Conservation (phyloP, 2,888 invertebrate genomes). For the Drosophila nigricruria region DNA sequence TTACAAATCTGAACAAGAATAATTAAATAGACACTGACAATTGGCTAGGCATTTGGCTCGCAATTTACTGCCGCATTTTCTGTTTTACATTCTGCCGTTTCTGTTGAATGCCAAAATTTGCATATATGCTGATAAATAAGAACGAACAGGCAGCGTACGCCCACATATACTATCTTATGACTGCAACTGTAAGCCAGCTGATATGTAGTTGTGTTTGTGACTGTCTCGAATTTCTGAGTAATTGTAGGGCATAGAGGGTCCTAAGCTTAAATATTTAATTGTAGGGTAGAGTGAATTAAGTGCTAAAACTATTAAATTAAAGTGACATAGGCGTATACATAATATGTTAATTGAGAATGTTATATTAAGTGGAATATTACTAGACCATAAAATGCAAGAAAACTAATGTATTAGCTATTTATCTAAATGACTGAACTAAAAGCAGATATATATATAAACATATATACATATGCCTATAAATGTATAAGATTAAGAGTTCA, state of each 20-base stretch:
- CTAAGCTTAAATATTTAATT: slow-evolving; percentile 28
- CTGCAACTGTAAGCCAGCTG: slow-evolving; percentile 7
- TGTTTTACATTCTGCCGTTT: slow-evolving; percentile 31
- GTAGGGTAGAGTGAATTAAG: not conserved
- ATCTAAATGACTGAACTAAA: not conserved
- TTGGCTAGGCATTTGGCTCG: slow-evolving; percentile 34
- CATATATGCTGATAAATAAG: slow-evolving; percentile 36
- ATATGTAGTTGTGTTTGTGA: not conserved
- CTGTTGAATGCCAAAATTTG: slow-evolving; percentile 46
- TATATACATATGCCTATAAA: not conserved
- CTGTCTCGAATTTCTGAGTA: not conserved
- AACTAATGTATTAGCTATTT: not conserved
- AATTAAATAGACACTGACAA: slow-evolving; percentile 53
- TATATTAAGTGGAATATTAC: not conserved
- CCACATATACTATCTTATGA: slow-evolving; percentile 27
- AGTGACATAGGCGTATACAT: slow-evolving; percentile 2
- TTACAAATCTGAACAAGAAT: slow-evolving; percentile 41
- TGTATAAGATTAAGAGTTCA: not conserved
- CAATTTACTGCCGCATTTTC: slow-evolving; percentile 58
- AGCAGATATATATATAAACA: not conserved
- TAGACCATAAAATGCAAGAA: not conserved
- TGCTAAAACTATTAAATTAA: slow-evolving; percentile 4
- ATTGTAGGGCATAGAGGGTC: slow-evolving; percentile 14
- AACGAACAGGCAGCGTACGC: slow-evolving; percentile 8
- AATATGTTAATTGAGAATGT: not conserved